Evolutionary conservation across 1,140 invertebrate genomes (phyloP).

Genomic region (Atta cephalotes): DNA sequence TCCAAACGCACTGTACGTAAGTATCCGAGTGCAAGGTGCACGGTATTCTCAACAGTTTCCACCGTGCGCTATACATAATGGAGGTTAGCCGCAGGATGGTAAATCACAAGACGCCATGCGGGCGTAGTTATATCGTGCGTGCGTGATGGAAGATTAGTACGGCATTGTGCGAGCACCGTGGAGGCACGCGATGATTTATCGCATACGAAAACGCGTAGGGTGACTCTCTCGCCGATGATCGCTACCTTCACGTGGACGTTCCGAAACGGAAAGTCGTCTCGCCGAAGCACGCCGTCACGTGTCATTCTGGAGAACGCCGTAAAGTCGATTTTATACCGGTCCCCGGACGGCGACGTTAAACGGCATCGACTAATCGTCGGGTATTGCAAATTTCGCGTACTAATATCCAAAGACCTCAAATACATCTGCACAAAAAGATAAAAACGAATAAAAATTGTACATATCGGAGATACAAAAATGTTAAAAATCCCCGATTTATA

Average conservation of each 20-base stretch:
- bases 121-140: conserved; percentile 86
- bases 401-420: neutral
- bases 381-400: conserved; percentile 15
- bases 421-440: neutral
- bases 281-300: conserved; percentile 54
- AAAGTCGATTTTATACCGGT: conserved; percentile 33
- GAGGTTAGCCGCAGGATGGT: conserved; percentile 86
- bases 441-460: neutral
- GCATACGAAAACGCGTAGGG: conserved; percentile 80
- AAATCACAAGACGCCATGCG: conserved; percentile 86
- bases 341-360: neutral
- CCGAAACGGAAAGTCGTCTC: conserved; percentile 70
- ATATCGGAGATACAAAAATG: neutral
- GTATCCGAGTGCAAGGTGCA: conserved; percentile 83
- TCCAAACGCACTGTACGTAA: conserved; percentile 67
- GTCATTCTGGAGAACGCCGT: conserved; percentile 53
- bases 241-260: conserved; percentile 59
- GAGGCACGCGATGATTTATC: conserved; percentile 84
- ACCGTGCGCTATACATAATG: conserved; percentile 85
- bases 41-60: conserved; percentile 84
- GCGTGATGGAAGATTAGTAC: conserved; percentile 86
- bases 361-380: conserved; percentile 34
- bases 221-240: conserved; percentile 66
- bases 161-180: conserved; percentile 84
- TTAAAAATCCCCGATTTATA: neutral